These are phyloP conservation scores for Metacarcinus magister DNA, from an alignment of 2,888 invertebrate species.

Conservation along the genomic window DNA sequence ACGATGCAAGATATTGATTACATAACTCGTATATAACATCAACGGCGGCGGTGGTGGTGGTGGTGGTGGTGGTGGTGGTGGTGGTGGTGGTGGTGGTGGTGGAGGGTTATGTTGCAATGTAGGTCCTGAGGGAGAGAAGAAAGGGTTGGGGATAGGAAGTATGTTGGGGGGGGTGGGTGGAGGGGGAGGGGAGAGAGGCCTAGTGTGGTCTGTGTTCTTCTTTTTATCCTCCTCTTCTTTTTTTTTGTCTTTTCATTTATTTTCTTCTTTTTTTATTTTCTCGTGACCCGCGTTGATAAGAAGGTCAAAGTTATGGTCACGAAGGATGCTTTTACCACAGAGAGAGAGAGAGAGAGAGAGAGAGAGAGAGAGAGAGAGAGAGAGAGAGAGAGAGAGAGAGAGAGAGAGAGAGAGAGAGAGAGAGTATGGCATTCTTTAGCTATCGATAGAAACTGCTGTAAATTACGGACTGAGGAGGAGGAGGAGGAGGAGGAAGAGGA, in stretches of 20 bases:
- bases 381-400: slow-evolving; percentile 56
- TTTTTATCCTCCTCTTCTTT: background rate
- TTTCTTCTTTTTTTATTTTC: background rate
- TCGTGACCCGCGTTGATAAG: background rate
- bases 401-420: slow-evolving; percentile 40
- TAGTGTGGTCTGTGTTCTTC: background rate
- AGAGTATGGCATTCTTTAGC: slow-evolving; percentile 8
- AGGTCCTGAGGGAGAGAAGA: background rate
- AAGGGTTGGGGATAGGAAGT: background rate
- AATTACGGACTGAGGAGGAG: background rate
- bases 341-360: slow-evolving; percentile 49
- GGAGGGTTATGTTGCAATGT: no score
- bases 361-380: slow-evolving; percentile 54
- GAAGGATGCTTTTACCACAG: background rate
- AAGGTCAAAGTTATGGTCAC: background rate
- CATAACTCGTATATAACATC: background rate
- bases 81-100: background rate
- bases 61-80: background rate
- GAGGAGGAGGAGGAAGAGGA: background rate
- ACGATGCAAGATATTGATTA: background rate
- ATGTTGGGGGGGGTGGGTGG: background rate
- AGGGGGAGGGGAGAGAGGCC: background rate
- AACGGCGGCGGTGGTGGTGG: background rate
- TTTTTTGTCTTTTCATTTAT: background rate
- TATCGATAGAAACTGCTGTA: background rate